Conservation (phyloP, 37 sponge, comb jelly and placozoan species). For the Amphimedon queenslandica region DNA sequence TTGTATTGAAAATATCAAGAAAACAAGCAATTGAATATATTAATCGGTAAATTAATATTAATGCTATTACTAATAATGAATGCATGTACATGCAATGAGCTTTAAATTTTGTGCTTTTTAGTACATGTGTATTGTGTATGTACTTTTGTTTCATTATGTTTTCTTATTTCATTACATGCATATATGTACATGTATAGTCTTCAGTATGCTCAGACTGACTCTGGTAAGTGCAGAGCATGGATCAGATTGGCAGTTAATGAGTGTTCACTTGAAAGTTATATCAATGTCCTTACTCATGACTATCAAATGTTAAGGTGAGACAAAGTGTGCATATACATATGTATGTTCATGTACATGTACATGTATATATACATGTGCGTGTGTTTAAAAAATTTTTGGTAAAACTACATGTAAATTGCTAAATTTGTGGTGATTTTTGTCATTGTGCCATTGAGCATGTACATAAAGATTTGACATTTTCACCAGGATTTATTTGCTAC, state of each 20-base stretch:
- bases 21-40: conserved; percentile 80
- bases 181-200: conserved; percentile 72
- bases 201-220: conserved; percentile 76
- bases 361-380: neutral
- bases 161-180: too few relatives aligned
- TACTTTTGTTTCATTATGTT: neutral
- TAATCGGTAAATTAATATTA: conserved; percentile 46
- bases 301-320: conserved; percentile 25
- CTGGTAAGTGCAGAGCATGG: conserved; percentile 82
- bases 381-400: neutral
- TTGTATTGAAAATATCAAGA: conserved; percentile 61
- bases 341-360: neutral
- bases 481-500: too few relatives aligned
- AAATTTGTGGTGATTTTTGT: too few relatives aligned
- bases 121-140: neutral
- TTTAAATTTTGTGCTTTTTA: neutral
- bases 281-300: conserved; percentile 75
- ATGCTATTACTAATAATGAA: neutral
- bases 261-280: conserved; percentile 89
- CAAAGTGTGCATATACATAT: neutral
- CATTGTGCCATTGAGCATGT: too few relatives aligned
- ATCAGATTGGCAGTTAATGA: conserved; percentile 88
- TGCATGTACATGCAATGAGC: neutral
- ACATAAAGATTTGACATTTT: too few relatives aligned
- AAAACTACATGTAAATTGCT: too few relatives aligned